Percentiles rank a stretch among this genome's conserved stretches.
Conservation (phyloP, 2,113 vertebrate genomes). For the Apeltes quadracus region DNA sequence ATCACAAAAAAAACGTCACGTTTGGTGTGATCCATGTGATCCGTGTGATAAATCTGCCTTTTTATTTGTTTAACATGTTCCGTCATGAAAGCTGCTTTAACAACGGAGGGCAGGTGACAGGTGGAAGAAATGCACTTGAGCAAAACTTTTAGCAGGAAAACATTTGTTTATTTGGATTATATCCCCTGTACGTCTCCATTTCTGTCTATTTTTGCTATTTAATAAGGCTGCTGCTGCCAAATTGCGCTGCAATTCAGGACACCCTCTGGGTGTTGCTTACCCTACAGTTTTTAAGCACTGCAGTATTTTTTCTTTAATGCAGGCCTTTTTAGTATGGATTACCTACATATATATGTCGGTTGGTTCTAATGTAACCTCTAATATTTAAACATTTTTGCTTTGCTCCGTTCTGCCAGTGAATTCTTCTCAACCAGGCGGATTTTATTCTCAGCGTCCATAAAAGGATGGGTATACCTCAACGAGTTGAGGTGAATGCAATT, state of each 20-base stretch:
- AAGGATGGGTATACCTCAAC: conserved; percentile 13
- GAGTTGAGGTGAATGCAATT: conserved; percentile 29
- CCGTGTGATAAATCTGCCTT: neutral
- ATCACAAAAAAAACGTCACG: neutral
- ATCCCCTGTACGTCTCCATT: conserved; percentile 17
- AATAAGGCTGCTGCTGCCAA: conserved; percentile 24
- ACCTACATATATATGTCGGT: neutral
- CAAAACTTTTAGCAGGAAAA: conserved; percentile 18
- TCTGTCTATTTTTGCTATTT: conserved; percentile 40
- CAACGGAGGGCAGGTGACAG: conserved; percentile 1
- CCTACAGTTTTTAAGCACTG: conserved; percentile 23
- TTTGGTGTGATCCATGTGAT: too few species aligned
- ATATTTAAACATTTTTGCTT: neutral
- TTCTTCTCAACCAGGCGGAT: conserved; percentile 1
- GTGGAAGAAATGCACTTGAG: conserved; percentile 19
- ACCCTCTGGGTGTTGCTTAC: conserved; percentile 52
- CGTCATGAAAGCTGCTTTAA: conserved; percentile 7
- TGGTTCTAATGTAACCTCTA: neutral
- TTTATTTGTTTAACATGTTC: neutral
- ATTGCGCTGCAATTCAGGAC: conserved; percentile 25
- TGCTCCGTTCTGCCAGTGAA: neutral
- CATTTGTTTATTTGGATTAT: neutral
- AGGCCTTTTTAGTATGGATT: neutral
- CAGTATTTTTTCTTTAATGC: conserved; percentile 26
- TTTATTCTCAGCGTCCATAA: conserved; percentile 9